Conservation (phyloP, 2,113 vertebrate genomes). For the Conger conger region DNA sequence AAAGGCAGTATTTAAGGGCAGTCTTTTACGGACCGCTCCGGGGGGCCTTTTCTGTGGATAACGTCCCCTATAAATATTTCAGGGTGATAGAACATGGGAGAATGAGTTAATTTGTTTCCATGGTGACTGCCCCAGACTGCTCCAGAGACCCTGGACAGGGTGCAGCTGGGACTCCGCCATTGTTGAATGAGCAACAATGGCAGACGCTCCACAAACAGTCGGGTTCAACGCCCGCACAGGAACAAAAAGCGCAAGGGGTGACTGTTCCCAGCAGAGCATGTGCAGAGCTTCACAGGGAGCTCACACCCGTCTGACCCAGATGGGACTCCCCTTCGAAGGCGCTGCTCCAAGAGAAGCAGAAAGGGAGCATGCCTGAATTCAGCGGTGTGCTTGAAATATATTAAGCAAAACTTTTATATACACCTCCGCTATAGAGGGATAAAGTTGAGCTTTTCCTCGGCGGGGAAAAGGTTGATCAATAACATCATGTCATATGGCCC, state of each 20-base stretch:
- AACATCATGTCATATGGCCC: not conserved
- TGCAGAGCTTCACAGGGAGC: not conserved
- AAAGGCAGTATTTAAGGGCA: not conserved
- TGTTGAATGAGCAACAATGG: not conserved
- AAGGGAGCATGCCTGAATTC: not conserved
- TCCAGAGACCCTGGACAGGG: not conserved
- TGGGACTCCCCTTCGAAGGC: not conserved
- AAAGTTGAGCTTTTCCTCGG: not conserved
- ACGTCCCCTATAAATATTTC: constrained; percentile 3
- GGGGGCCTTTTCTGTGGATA: not conserved
- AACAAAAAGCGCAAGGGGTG: not conserved
- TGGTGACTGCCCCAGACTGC: not conserved
- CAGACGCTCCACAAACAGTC: not conserved
- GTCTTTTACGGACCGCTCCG: not conserved
- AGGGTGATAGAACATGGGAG: not conserved
- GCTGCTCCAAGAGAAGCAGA: not conserved
- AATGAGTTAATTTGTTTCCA: not conserved
- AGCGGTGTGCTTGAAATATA: not conserved
- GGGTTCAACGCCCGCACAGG: not conserved
- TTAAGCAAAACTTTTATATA: not conserved
- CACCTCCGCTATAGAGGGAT: not conserved
- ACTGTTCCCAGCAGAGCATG: not conserved
- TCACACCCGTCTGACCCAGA: not conserved
- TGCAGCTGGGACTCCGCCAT: not conserved
- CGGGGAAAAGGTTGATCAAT: not conserved